Evolutionary conservation across 2,888 invertebrate genomes (phyloP).

Genomic region (Agrotis exclamationis): DNA sequence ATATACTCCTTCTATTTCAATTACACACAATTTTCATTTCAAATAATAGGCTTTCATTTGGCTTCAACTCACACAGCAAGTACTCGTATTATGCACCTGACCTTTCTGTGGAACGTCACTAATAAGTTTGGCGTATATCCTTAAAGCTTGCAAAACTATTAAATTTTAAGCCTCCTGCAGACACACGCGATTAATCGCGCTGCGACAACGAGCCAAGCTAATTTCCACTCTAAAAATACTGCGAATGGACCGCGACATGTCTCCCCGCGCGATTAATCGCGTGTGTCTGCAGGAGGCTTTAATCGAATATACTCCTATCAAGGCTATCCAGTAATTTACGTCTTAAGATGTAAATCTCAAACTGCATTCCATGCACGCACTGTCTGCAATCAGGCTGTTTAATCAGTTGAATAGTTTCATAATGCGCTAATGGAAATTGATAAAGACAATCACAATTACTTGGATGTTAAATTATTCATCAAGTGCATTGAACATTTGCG

Average conservation of each 20-base stretch:
- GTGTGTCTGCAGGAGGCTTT: too few species aligned
- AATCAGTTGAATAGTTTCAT: slow-evolving; percentile 37
- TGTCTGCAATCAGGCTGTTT: slow-evolving; percentile 38
- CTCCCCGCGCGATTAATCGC: too few species aligned
- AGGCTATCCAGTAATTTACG: slow-evolving; percentile 28
- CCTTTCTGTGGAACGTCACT: neutral
- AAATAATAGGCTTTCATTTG: too few species aligned
- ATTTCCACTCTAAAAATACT: too few species aligned
- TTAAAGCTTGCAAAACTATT: slow-evolving; percentile 1
- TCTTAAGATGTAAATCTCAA: slow-evolving; percentile 43
- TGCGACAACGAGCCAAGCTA: too few species aligned
- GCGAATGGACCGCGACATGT: too few species aligned
- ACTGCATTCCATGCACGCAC: slow-evolving; percentile 49
- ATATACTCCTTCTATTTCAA: neutral
- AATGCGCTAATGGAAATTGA: slow-evolving; percentile 5
- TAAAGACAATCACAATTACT: neutral
- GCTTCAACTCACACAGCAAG: too few species aligned
- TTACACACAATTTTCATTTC: too few species aligned
- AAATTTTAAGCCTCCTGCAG: too few species aligned
- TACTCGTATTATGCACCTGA: neutral
- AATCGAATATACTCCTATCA: slow-evolving; percentile 12
- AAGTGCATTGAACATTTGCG: too few species aligned
- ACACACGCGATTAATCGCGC: too few species aligned
- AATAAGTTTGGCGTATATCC: neutral
- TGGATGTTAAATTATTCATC: neutral